These are phyloP conservation scores for Clangula hyemalis DNA, from an alignment of 2,797 vertebrate genomes.

Conservation along the genomic window DNA sequence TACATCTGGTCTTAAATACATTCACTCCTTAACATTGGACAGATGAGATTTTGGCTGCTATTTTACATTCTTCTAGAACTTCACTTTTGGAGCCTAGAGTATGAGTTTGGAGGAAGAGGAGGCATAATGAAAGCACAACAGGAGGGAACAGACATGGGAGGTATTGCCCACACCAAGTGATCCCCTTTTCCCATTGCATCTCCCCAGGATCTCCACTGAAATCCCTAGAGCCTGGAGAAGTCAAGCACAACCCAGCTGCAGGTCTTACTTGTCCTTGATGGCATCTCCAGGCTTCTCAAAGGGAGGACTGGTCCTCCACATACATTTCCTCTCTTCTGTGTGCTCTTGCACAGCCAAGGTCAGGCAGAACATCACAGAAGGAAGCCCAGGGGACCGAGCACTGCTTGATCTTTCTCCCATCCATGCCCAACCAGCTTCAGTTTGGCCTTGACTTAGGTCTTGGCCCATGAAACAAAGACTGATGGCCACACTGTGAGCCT, in stretches of 20 bases:
- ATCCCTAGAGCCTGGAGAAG: not conserved
- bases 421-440: not conserved
- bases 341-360: not conserved
- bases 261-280: not conserved
- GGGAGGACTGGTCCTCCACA: not conserved
- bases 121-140: not conserved
- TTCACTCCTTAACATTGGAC: not conserved
- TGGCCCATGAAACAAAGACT: not conserved
- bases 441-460: not conserved
- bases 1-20: not conserved
- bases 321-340: not conserved
- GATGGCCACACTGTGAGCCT: not conserved
- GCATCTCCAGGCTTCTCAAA: not conserved
- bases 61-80: not conserved
- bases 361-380: not conserved
- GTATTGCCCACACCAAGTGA: not conserved
- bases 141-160: not conserved
- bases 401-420: not conserved
- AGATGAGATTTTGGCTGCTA: not conserved
- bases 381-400: accelerated
- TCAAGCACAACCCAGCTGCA: not conserved
- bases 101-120: not conserved
- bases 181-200: not conserved
- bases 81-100: not conserved
- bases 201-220: not conserved